Percentiles rank a stretch among this genome's conserved stretches.
These are phyloP conservation scores for Akabosia matsudoensis DNA, from an alignment of 1,140 invertebrate genomes.

Conservation along the genomic window DNA sequence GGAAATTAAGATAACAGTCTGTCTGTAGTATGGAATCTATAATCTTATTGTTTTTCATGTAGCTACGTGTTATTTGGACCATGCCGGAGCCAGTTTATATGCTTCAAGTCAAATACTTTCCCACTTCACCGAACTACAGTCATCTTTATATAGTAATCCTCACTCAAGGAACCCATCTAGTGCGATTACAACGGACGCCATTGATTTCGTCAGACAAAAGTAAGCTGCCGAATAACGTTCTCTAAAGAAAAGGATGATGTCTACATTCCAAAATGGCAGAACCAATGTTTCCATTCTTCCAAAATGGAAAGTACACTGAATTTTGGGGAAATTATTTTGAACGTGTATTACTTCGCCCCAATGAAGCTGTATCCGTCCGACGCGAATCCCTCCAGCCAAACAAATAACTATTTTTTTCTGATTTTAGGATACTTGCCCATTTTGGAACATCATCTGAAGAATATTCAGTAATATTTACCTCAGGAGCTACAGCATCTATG, in stretches of 20 bases:
- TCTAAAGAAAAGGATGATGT: too few relatives aligned
- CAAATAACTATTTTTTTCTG: slow-evolving; percentile 38
- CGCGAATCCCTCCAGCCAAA: not conserved
- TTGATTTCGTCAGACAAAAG: slow-evolving; percentile 77
- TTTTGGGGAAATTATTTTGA: too few relatives aligned
- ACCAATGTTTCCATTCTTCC: too few relatives aligned
- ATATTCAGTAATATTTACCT: slow-evolving; percentile 87
- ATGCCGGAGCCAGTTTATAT: slow-evolving; percentile 83
- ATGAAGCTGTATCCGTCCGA: too few relatives aligned
- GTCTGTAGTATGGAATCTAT: too few relatives aligned
- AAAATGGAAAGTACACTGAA: too few relatives aligned
- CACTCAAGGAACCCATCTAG: slow-evolving; percentile 70
- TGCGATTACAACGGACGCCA: slow-evolving; percentile 68
- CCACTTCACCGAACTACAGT: slow-evolving; percentile 63
- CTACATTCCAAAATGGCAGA: too few relatives aligned
- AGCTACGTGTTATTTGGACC: slow-evolving; percentile 82
- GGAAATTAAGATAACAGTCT: too few relatives aligned
- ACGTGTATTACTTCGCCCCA: too few relatives aligned
- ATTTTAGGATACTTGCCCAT: slow-evolving; percentile 70
- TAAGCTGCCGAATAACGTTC: slow-evolving; percentile 51
- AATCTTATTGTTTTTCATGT: too few relatives aligned
- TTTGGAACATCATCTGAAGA: slow-evolving; percentile 77
- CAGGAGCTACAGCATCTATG: slow-evolving; percentile 77
- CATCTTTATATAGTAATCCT: slow-evolving; percentile 80
- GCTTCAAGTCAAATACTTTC: slow-evolving; percentile 68